Conservation (phyloP, 2,797 vertebrate species). For the Arrhamphus sclerolepis region DNA sequence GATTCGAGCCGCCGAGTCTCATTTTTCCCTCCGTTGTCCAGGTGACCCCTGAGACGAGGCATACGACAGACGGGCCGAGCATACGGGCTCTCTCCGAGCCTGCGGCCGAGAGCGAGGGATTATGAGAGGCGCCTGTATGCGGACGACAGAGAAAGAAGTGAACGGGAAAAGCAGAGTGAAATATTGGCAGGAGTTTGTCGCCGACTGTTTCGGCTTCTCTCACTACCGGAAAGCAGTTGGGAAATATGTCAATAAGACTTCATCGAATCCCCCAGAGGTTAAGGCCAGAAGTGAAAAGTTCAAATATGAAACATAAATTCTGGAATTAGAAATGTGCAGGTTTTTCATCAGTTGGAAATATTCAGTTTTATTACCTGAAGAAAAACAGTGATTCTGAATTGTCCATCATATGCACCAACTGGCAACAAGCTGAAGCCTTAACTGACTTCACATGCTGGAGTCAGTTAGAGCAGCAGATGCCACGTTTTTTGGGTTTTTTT, state of each 20-base stretch:
- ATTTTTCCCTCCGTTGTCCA: neutral
- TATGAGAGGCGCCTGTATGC: conserved; percentile 11
- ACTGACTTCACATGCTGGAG: neutral
- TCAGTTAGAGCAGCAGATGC: conserved; percentile 14
- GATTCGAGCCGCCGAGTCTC: neutral
- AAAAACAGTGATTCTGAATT: no score
- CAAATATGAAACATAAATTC: no score
- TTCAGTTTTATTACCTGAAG: no score
- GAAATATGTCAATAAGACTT: neutral
- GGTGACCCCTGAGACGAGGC: conserved; percentile 2
- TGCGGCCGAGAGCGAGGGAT: conserved; percentile 34
- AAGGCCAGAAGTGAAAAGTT: no score
- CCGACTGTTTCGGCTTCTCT: neutral
- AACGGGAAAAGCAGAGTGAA: neutral
- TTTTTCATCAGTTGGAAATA: no score
- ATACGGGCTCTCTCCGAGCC: conserved; percentile 43
- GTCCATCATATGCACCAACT: no score
- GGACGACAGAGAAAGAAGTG: conserved; percentile 2
- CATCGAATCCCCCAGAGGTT: no score
- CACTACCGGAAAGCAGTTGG: fast-evolving
- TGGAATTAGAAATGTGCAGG: no score
- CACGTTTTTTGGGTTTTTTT: no score
- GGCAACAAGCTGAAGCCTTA: neutral
- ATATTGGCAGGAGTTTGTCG: neutral
- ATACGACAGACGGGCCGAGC: conserved; percentile 46